Percentiles rank a stretch among this genome's conserved stretches.
These are phyloP conservation scores for Apodemia mormo DNA, from an alignment of 2,888 invertebrate genomes.

Conservation along the genomic window DNA sequence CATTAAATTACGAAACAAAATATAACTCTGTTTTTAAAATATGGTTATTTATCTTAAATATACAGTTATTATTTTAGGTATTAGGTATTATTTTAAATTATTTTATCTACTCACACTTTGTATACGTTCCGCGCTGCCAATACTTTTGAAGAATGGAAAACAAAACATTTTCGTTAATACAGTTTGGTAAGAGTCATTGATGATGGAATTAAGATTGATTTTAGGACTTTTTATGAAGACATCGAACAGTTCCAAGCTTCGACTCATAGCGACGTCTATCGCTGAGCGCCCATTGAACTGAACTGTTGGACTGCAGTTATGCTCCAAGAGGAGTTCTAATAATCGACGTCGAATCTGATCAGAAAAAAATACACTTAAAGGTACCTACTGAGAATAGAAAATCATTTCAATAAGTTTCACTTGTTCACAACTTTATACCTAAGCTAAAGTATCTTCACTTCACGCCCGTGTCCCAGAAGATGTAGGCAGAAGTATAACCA, in stretches of 20 bases:
- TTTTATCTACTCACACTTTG: constrained; percentile 48
- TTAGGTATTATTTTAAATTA: neutral
- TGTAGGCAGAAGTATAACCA: too few species aligned
- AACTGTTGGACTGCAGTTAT: constrained; percentile 50
- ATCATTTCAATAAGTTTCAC: too few species aligned
- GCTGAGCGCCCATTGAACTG: constrained; percentile 59
- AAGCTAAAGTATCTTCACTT: too few species aligned
- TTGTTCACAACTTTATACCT: too few species aligned
- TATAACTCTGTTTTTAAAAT: too few species aligned
- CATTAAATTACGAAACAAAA: too few species aligned
- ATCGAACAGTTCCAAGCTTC: constrained; percentile 48
- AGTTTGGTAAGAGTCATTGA: constrained; percentile 58
- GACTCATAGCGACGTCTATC: constrained; percentile 54
- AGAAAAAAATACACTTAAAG: too few species aligned
- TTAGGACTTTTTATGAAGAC: constrained; percentile 54
- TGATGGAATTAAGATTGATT: constrained; percentile 56
- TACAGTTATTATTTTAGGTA: too few species aligned
- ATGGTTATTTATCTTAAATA: too few species aligned
- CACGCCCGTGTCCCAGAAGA: too few species aligned
- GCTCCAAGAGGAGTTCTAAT: constrained; percentile 55
- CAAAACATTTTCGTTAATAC: constrained; percentile 62
- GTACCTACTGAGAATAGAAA: too few species aligned
- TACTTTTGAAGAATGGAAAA: constrained; percentile 49
- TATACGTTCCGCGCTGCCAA: constrained; percentile 46
- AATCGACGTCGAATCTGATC: constrained; percentile 50